Evolutionary conservation across 1,140 invertebrate genomes (phyloP).

Genomic region (Lordiphosa stackelbergi): DNA sequence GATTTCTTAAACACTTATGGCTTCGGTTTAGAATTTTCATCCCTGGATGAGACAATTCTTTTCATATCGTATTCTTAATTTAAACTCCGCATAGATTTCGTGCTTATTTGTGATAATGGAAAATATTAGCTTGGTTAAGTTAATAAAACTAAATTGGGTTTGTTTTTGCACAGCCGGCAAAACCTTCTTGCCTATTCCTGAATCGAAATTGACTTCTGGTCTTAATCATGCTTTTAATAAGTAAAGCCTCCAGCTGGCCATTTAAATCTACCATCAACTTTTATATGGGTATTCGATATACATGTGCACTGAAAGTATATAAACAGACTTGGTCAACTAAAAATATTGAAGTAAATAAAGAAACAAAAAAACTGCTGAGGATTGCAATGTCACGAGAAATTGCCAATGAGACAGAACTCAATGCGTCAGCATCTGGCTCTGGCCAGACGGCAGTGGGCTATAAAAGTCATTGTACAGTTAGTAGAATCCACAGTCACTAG

Average conservation of each 20-base stretch:
- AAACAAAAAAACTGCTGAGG: slow-evolving; percentile 50
- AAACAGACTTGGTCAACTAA: slow-evolving; percentile 29
- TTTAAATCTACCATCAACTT: not conserved
- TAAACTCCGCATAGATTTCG: too few relatives aligned
- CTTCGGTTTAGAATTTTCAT: too few relatives aligned
- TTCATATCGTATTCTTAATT: too few relatives aligned
- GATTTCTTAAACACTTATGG: too few relatives aligned
- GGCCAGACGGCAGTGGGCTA: slow-evolving; percentile 20
- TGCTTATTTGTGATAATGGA: too few relatives aligned
- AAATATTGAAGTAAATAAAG: too few relatives aligned
- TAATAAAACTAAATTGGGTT: too few relatives aligned
- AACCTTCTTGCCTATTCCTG: too few relatives aligned
- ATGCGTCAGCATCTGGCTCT: slow-evolving; percentile 34
- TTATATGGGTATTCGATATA: not conserved
- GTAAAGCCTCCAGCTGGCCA: not conserved
- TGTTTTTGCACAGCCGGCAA: too few relatives aligned
- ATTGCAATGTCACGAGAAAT: slow-evolving; percentile 65
- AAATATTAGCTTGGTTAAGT: too few relatives aligned
- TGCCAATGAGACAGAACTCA: slow-evolving; percentile 50
- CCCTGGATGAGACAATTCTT: too few relatives aligned
- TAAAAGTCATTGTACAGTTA: slow-evolving; percentile 42
- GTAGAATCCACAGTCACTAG: slow-evolving; percentile 25
- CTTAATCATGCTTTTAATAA: slow-evolving; percentile 7
- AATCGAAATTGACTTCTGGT: too few relatives aligned
- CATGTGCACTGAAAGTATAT: slow-evolving; percentile 13